Evolutionary conservation across 2,797 vertebrate genomes (phyloP).

Genomic region (Alosa sapidissima): DNA sequence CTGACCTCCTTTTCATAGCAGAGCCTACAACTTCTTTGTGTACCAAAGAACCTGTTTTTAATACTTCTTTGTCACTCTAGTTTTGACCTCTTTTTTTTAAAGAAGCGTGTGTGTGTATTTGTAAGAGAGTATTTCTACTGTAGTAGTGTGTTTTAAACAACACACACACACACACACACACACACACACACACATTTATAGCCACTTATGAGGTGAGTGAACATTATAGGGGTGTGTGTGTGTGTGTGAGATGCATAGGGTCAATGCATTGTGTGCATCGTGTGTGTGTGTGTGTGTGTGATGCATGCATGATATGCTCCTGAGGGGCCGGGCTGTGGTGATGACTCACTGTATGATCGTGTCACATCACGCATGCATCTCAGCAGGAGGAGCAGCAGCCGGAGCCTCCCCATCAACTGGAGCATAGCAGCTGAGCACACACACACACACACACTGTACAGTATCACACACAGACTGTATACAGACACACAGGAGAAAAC

Average conservation of each 20-base stretch:
- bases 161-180: too few species aligned
- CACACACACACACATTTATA: too few species aligned
- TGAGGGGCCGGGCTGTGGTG: background rate
- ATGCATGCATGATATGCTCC: background rate
- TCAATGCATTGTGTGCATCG: background rate
- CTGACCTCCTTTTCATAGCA: conserved; percentile 47
- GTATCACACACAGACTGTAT: background rate
- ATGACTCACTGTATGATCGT: background rate
- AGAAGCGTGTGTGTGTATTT: conserved; percentile 2
- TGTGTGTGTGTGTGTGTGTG: background rate
- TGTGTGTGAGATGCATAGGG: background rate
- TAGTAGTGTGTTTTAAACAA: background rate
- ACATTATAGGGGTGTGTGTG: background rate
- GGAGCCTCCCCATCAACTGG: background rate
- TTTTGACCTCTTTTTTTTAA: background rate
- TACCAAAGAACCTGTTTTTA: conserved; percentile 26
- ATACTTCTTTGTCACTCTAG: conserved; percentile 16
- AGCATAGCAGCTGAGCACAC: background rate
- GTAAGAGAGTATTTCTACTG: background rate
- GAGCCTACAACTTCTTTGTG: background rate
- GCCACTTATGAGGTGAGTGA: too few species aligned
- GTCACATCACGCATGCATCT: background rate
- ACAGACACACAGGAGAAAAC: background rate
- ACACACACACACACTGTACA: too few species aligned
- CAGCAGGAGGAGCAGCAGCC: background rate